A percentile compares a stretch with the other conserved stretches of the same genome.
These are phyloP conservation scores for Drosophila mettleri DNA, from an alignment of 2,888 invertebrate genomes.

Conservation along the genomic window DNA sequence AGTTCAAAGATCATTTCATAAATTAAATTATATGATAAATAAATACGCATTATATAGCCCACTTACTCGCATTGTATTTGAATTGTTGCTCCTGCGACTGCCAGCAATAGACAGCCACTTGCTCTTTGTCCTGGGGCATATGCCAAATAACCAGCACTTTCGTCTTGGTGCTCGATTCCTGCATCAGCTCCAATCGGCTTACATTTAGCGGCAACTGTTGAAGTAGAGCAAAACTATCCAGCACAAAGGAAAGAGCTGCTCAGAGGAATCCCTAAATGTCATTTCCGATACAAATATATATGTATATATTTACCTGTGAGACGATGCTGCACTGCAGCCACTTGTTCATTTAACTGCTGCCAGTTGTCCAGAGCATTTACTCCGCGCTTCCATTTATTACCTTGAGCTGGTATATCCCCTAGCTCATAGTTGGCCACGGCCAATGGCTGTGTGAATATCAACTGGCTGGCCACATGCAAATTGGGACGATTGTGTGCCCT, in stretches of 20 bases:
- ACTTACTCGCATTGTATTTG: slow-evolving; percentile 75
- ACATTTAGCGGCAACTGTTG: slow-evolving; percentile 67
- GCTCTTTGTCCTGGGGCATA: not conserved
- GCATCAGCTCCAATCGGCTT: slow-evolving; percentile 56
- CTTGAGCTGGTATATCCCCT: slow-evolving; percentile 11
- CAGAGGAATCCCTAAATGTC: not conserved
- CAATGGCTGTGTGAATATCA: slow-evolving; percentile 75
- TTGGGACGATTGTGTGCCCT: slow-evolving; percentile 66
- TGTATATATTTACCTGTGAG: slow-evolving; percentile 46
- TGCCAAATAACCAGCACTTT: slow-evolving; percentile 72
- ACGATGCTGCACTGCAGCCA: slow-evolving; percentile 56
- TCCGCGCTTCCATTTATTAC: slow-evolving; percentile 47
- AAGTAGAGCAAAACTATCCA: slow-evolving; percentile 76
- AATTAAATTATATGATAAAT: slow-evolving; percentile 55
- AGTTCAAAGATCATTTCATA: slow-evolving; percentile 38
- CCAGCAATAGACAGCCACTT: slow-evolving; percentile 73
- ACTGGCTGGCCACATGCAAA: slow-evolving; percentile 72
- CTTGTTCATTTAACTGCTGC: slow-evolving; percentile 41
- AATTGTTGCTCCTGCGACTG: slow-evolving; percentile 58
- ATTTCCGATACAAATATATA: no score
- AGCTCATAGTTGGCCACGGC: slow-evolving; percentile 68
- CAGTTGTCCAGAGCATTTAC: slow-evolving; percentile 21
- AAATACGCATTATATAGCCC: slow-evolving; percentile 52
- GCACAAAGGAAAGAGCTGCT: slow-evolving; percentile 51
- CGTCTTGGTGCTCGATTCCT: slow-evolving; percentile 38